Evolutionary conservation across 2,888 invertebrate species (phyloP).

Genomic region (Myopa testacea): DNA sequence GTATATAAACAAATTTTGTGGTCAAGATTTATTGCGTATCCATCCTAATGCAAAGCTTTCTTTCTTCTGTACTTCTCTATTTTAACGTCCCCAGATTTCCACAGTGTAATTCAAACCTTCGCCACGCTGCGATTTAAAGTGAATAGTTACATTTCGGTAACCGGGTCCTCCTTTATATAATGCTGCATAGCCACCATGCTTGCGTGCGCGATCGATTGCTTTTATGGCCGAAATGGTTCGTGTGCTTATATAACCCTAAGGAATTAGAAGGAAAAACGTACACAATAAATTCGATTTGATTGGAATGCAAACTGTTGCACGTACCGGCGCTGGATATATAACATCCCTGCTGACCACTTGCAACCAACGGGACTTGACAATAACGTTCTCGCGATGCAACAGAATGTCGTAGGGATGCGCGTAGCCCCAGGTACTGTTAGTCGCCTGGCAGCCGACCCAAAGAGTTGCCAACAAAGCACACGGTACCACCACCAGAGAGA

Average conservation of each 20-base stretch:
- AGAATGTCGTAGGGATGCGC: slow-evolving; percentile 47
- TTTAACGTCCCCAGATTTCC: slow-evolving; percentile 60
- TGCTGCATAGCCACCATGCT: slow-evolving; percentile 64
- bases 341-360: slow-evolving; percentile 43
- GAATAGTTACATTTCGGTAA: slow-evolving; percentile 63
- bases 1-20: too few relatives aligned
- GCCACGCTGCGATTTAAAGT: slow-evolving; percentile 68
- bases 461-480: slow-evolving; percentile 41
- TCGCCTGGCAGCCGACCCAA: slow-evolving; percentile 42
- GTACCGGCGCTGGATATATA: slow-evolving; percentile 50
- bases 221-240: slow-evolving; percentile 44
- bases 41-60: too few relatives aligned
- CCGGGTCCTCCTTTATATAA: slow-evolving; percentile 69
- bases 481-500: slow-evolving; percentile 40
- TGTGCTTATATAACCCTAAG: slow-evolving; percentile 40
- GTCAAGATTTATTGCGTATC: too few relatives aligned
- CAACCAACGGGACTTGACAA: slow-evolving; percentile 41
- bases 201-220: slow-evolving; percentile 48
- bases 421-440: slow-evolving; percentile 50
- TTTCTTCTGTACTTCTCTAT: too few relatives aligned
- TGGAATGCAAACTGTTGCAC: neutral
- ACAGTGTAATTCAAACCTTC: slow-evolving; percentile 67
- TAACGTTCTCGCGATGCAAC: slow-evolving; percentile 45
- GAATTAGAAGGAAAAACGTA: neutral
- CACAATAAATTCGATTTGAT: neutral